A percentile compares a stretch with the other conserved stretches of the same genome.
Evolutionary conservation across 2,888 invertebrate genomes (phyloP).

Genomic region (Drosophila parthenogenetica): DNA sequence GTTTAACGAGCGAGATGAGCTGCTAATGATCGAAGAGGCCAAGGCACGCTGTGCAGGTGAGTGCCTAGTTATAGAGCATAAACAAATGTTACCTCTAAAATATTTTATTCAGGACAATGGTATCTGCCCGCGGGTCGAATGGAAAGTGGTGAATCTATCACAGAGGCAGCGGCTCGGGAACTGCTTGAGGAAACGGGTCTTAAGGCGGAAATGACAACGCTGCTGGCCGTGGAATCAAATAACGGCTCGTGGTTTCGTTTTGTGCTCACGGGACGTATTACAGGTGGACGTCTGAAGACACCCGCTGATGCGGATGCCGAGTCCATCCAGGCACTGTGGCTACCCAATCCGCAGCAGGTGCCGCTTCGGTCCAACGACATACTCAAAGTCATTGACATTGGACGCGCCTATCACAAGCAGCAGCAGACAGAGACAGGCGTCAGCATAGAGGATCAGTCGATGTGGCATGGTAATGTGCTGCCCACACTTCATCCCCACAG

Average conservation of each 20-base stretch:
- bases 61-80: slow-evolving; percentile 71
- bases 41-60: slow-evolving; percentile 96
- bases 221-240: slow-evolving; percentile 94
- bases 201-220: slow-evolving; percentile 91
- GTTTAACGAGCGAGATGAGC: slow-evolving; percentile 93
- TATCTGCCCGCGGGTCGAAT: slow-evolving; percentile 98
- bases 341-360: slow-evolving; percentile 90
- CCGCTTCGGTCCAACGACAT: slow-evolving; percentile 93
- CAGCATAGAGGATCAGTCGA: slow-evolving; percentile 70
- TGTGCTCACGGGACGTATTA: slow-evolving; percentile 92
- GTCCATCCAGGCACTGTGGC: slow-evolving; percentile 96
- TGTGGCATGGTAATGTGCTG: slow-evolving; percentile 90
- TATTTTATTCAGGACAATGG: slow-evolving; percentile 87
- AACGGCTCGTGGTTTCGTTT: slow-evolving; percentile 97
- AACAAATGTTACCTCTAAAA: slow-evolving; percentile 4
- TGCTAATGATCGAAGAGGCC: slow-evolving; percentile 99
- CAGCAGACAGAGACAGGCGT: slow-evolving; percentile 30
- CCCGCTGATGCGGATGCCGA: slow-evolving; percentile 96
- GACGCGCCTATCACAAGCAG: slow-evolving; percentile 86
- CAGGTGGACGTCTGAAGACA: slow-evolving; percentile 95
- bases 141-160: slow-evolving; percentile 95
- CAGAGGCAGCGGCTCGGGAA: slow-evolving; percentile 94
- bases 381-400: slow-evolving; percentile 91
- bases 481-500: slow-evolving; percentile 89
- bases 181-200: slow-evolving; percentile 98